Base-by-base conservation (phyloP, 1,140 invertebrate genomes). In the Lethrus apterus region DNA sequence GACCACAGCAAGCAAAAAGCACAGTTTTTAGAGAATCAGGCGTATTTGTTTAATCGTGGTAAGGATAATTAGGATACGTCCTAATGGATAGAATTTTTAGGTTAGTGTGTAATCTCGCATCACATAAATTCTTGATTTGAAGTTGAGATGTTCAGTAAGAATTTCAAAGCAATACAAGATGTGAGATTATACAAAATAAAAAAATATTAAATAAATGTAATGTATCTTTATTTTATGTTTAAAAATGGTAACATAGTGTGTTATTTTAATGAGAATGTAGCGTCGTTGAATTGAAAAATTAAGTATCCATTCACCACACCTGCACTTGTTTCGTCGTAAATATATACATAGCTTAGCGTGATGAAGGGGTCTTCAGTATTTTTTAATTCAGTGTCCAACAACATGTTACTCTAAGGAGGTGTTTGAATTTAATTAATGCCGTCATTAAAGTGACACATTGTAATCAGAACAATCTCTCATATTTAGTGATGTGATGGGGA, bases 1-100 rank as follows among this genome's bases (percentile, higher is more conserved):
- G 91, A 95, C 65, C 92, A 94, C 63, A 88, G 89, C 9, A 91
- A 93, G 65, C 84, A 88, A 62, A 90, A 90, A 60, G 86, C 87
- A 57, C 62, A 64, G 33, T 64, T 59, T 49, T 41, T 62, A 19
- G 62, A 64, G 13, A 44, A 48, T 10, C 51, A 47, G 13, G 33
- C 55, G 3, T 46, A 55, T 21, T 47, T 52, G 15, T 52, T 52
- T 24, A 57, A 42, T 31, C 55, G 59, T 51, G 59, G 62, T 62
- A 58, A 56, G 58, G 46, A 24, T 36, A 48, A 44, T 4, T 24
- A 21, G 20, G 24, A 29, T 8, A 8, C 24, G 24, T 29, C 7
- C 24, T n/a, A n/a, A n/a, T n/a, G n/a, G n/a, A n/a, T n/a, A n/a
- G n/a, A n/a, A n/a, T n/a, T n/a, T n/a, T n/a, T n/a, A n/a, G n/a